These are phyloP conservation scores for Turritopsis rubra DNA, from an alignment of 30 jellyfish, hydroid and myxozoan species.

Conservation along the genomic window DNA sequence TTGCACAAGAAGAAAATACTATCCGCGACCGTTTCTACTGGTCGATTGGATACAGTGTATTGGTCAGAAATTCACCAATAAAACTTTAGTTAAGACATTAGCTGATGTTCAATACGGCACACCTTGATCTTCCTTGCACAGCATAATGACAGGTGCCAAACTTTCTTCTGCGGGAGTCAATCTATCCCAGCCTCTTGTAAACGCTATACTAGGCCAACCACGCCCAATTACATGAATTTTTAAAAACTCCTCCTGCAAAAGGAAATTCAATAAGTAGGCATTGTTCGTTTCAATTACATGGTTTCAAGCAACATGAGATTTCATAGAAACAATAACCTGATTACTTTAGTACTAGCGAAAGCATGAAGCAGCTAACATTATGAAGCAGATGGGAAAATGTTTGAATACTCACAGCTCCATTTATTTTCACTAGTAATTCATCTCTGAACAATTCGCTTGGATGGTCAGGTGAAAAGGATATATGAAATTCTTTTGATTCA, in stretches of 20 bases:
- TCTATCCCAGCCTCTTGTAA: slow-evolving; percentile 72
- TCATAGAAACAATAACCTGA: neutral
- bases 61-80: too few species aligned
- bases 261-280: neutral
- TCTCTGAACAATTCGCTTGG: slow-evolving; percentile 52
- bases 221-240: slow-evolving; percentile 50
- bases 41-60: too few species aligned
- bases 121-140: neutral
- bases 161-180: slow-evolving; percentile 46
- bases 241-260: slow-evolving; percentile 47
- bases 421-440: slow-evolving; percentile 47
- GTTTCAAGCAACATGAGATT: neutral
- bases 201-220: slow-evolving; percentile 73
- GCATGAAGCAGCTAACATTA: too few species aligned
- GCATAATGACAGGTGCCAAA: neutral
- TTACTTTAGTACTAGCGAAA: too few species aligned
- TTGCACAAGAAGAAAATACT: too few species aligned
- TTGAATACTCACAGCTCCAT: slow-evolving; percentile 47
- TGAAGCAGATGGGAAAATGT: too few species aligned
- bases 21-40: too few species aligned
- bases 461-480: slow-evolving; percentile 76
- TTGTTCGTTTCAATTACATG: neutral
- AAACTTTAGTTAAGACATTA: neutral
- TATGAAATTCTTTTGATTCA: slow-evolving; percentile 48
- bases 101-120: neutral